A percentile compares a stretch with the other conserved stretches of the same genome.
phyloP scores from a whole-genome alignment of 2,888 invertebrate species.

The Bhutanitis thaidina region DNA sequence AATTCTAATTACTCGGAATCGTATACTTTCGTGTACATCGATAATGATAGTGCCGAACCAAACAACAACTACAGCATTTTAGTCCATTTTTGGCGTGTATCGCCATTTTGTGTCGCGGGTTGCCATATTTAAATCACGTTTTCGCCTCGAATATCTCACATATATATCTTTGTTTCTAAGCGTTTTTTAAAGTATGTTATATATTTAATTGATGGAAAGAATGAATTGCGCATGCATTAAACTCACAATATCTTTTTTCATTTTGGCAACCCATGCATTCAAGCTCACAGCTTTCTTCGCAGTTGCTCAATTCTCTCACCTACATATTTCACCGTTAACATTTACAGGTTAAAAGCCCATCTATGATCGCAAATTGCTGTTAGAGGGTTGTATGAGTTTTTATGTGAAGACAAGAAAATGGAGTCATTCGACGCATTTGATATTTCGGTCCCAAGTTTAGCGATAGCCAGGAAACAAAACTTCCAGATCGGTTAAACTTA shows the following conservation, averaged over 20 bases:
- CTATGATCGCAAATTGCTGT: constrained; percentile 28
- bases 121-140: constrained; percentile 38
- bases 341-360: constrained; percentile 52
- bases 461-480: constrained; percentile 7
- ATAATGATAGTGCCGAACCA: constrained; percentile 45
- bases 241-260: constrained; percentile 15
- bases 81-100: constrained; percentile 42
- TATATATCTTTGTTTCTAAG: neutral
- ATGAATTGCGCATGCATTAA: constrained; percentile 5
- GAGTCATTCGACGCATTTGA: constrained; percentile 11
- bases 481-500: constrained; percentile 1
- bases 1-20: neutral
- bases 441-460: constrained; percentile 6
- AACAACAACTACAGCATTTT: constrained; percentile 29
- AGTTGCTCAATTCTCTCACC: constrained; percentile 68
- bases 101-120: constrained; percentile 50
- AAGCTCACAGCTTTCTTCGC: constrained; percentile 76
- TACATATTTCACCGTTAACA: constrained; percentile 57
- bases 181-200: neutral
- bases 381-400: constrained; percentile 28
- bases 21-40: constrained; percentile 1
- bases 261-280: constrained; percentile 57
- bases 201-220: neutral
- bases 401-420: constrained; percentile 11
- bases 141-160: neutral